Base-by-base conservation (phyloP, 2,888 invertebrate species). In the Auanema freiburgensis region DNA sequence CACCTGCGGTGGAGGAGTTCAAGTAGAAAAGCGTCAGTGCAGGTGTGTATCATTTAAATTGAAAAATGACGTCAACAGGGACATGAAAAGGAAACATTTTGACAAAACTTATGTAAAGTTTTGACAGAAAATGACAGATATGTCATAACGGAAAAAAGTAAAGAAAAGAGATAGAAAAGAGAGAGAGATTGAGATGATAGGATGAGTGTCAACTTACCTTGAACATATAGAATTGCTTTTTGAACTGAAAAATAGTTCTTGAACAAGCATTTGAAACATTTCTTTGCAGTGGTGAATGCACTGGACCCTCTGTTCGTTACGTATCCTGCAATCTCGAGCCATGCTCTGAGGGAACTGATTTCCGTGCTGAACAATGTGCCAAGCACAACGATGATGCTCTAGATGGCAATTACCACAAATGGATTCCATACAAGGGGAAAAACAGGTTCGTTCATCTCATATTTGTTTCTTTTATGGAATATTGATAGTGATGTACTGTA, bases 1-100 rank as follows among this genome's bases (percentile, higher is more conserved):
- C 69, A 89, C 91, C 21, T 97, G 96, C 84, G 96, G 95, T 0
- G 92, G 93, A 14, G 96, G 96, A 58, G 93, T 95, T 23, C 90
- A 92, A 69, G 89, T 89, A 79, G 92, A 93, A 86, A 89, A 89
- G 63, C 88, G 94, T 79, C 69, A 69, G 61, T 83, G 83, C 80
- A 69, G 67, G 81, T 81, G 59, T 51, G 70, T 59, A 5, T 33
- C 12, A 46, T 12, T n/a, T 41, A 44, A 16, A 42, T 8, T 3
- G 33, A 3, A 33, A 33, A 8, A 33, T 33, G 33, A 33, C 33
- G 33, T 33, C 33, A 8, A 33, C 3, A 5, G 3, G 3, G 33
- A 33, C 33, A 33, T 33, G 33, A 33, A 5, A 33, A 33, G 33
- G 33, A 33, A 46, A 21, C 16, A 46, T 18, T 46, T 21, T 46